Percentiles rank a stretch among this genome's conserved stretches.
phyloP scores from a whole-genome alignment of 2,113 vertebrate species.

The Cyphomyrus discorhynchus region DNA sequence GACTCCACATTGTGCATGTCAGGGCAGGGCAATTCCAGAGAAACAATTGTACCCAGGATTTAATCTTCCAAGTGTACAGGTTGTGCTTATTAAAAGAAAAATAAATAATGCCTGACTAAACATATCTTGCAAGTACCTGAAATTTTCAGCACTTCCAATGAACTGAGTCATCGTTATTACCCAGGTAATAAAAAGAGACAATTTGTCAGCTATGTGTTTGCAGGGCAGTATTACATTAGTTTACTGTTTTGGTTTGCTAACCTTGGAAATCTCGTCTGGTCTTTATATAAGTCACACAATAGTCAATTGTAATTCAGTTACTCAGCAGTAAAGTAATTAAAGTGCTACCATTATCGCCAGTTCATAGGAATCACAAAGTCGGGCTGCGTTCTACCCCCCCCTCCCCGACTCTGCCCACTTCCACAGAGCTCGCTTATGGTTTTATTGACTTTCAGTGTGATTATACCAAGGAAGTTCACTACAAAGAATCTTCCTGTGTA shows the following conservation, averaged over 20 bases:
- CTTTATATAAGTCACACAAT: background rate
- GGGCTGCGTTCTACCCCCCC: background rate
- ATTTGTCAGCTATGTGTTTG: background rate
- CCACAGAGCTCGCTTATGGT: background rate
- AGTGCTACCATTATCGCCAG: background rate
- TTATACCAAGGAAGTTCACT: background rate
- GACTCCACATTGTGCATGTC: background rate
- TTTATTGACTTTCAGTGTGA: slow-evolving; percentile 1
- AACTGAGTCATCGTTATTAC: background rate
- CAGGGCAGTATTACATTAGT: background rate
- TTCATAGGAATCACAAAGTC: background rate
- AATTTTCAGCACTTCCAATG: background rate
- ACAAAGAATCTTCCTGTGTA: background rate
- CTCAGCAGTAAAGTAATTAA: background rate
- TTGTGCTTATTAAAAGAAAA: background rate
- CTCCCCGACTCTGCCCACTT: background rate
- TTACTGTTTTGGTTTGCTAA: background rate
- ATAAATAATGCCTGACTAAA: background rate
- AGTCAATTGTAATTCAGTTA: background rate
- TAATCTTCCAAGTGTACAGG: background rate
- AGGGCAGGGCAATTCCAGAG: background rate
- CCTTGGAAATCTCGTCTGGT: background rate
- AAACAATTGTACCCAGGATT: background rate
- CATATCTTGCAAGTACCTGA: background rate
- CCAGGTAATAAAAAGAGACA: background rate